These are phyloP conservation scores for Scleropages formosus DNA, from an alignment of 2,797 vertebrate species.

Conservation along the genomic window DNA sequence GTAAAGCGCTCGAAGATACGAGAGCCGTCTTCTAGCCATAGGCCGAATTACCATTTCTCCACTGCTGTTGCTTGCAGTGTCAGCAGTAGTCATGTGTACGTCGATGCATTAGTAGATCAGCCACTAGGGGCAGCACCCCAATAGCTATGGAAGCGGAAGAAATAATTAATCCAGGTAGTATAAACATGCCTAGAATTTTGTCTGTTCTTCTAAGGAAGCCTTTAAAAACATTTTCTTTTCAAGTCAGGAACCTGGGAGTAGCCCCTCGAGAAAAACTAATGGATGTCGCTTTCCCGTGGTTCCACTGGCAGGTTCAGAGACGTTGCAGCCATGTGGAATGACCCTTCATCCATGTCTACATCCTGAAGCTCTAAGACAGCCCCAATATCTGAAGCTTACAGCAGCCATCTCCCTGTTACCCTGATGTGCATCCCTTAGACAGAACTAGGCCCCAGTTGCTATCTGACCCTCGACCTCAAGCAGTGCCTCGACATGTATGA, in stretches of 20 bases:
- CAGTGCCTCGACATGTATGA: slow-evolving; percentile 43
- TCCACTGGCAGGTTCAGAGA: slow-evolving; percentile 75
- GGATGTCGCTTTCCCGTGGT: slow-evolving; percentile 65
- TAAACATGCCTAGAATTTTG: slow-evolving; percentile 1
- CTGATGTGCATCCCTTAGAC: slow-evolving; percentile 47
- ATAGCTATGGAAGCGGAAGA: neutral
- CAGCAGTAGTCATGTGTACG: neutral
- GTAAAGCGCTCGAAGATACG: neutral
- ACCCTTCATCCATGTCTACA: slow-evolving; percentile 74
- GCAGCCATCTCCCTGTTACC: slow-evolving; percentile 48
- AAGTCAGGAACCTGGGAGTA: slow-evolving; percentile 37
- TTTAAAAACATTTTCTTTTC: neutral
- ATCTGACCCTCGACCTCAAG: slow-evolving; percentile 42
- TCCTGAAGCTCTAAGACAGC: slow-evolving; percentile 68
- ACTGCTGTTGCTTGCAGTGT: neutral
- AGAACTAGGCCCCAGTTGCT: slow-evolving; percentile 38
- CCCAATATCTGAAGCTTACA: slow-evolving; percentile 58
- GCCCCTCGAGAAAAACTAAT: slow-evolving; percentile 55
- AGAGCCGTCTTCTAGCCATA: neutral
- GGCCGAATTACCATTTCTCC: neutral
- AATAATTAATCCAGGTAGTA: neutral
- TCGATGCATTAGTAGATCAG: neutral
- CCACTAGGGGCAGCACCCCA: neutral
- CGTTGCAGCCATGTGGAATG: slow-evolving; percentile 77
- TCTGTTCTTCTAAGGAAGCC: neutral